Percentiles rank a stretch among this genome's conserved stretches.
Conservation (phyloP, 2,113 vertebrate species). For the Zootoca vivipara region DNA sequence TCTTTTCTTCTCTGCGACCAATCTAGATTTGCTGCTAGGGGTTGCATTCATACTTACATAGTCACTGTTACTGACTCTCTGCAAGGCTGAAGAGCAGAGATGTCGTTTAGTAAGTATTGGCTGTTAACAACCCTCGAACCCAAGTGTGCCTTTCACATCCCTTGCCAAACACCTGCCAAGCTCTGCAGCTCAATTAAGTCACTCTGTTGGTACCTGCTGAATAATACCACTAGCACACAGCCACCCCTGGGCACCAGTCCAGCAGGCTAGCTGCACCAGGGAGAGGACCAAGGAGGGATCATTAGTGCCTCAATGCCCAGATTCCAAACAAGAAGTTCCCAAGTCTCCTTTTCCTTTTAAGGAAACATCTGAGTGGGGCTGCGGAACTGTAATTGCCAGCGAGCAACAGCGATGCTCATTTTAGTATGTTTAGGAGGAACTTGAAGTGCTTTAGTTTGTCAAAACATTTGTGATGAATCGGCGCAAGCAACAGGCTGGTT, state of each 20-base stretch:
- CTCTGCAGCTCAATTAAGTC: neutral
- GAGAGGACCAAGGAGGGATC: slow-evolving; percentile 10
- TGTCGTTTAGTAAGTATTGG: neutral
- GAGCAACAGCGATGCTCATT: slow-evolving; percentile 61
- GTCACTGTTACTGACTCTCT: neutral
- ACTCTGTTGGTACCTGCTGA: neutral
- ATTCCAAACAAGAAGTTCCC: slow-evolving; percentile 69
- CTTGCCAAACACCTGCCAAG: neutral
- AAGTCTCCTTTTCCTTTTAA: slow-evolving; percentile 81
- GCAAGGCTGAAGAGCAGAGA: neutral
- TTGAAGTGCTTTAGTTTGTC: slow-evolving; percentile 67
- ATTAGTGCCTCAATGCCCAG: neutral
- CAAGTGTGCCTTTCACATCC: neutral
- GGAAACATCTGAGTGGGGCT: slow-evolving; percentile 70
- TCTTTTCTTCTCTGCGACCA: neutral
- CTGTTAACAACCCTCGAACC: neutral
- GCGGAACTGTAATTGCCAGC: slow-evolving; percentile 54
- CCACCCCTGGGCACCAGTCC: neutral
- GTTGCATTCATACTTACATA: neutral
- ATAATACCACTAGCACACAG: neutral
- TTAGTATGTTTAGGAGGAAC: slow-evolving; percentile 77
- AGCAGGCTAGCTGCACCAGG: neutral
- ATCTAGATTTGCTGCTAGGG: neutral
- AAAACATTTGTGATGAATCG: slow-evolving; percentile 70
- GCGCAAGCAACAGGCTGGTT: slow-evolving; percentile 63